Evolutionary conservation across 2,888 invertebrate species (phyloP), one percentile per base, ranked within the genome.

Genomic region (Trichogramma dendrolimi): DNA sequence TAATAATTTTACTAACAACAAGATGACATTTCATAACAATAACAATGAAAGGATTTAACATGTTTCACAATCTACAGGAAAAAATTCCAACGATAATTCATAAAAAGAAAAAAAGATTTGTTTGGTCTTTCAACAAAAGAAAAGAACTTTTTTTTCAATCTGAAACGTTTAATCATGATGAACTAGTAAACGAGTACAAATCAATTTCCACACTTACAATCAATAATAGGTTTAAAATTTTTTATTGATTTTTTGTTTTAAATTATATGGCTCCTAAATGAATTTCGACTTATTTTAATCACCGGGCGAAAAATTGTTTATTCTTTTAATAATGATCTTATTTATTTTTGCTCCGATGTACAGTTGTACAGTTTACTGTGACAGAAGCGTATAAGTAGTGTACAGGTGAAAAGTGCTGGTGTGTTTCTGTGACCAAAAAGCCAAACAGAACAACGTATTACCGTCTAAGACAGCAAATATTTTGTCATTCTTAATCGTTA

Each of bases 391-490:
- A 58, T 66, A 62, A 66, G 46, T 66, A 62, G 64, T 66, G 74
- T 77, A 71, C 67, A 72, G 63, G 74, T 75, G 75, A 75, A 71
- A 69, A 71, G 76, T 78, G 78, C 77, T 72, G 71, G 73, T 75
- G 73, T 77, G 72, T 76, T 71, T 74, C 72, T 75, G 75, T 77
- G 76, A 77, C 72, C 72, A 77, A 77, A 70, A 79, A 79, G 78
- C 79, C 74, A 73, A 79, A 77, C 74, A 71, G 72, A 77, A 73
- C 68, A 72, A 74, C 69, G 68, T 72, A 71, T 27, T 66, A 68
- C 69, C 67, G 63, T 71, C 68, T 71, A 72, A 70, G 62, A 70
- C 68, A 69, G 69, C 70, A 67, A 70, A 52, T 58, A 58, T 27
- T 27, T 27, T 27, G 47, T 6, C 51, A 49, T 11, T 60, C 47